Base-by-base conservation (phyloP, 2,797 vertebrate genomes). In the Helicolenus hilgendorfi region DNA sequence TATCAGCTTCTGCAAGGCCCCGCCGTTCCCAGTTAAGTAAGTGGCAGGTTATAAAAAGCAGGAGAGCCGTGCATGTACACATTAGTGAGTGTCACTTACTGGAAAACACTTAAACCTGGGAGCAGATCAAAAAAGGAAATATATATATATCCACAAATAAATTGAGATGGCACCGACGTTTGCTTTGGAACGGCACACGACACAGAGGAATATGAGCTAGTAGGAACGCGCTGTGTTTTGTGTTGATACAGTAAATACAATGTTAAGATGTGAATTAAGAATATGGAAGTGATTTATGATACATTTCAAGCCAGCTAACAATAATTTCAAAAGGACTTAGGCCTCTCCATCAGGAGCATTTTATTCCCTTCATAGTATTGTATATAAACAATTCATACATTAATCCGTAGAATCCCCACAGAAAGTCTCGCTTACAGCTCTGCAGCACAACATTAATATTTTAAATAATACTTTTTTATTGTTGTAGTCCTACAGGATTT, bases 1-100 rank as follows among this genome's bases (percentile, higher is more conserved):
- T 97, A 97, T 97, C 94, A 95, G 92, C 85, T 67, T 86, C 94
- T 93, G 95, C 91, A 93, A 36, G 92, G 92, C 92, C 85, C 91
- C 73, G 92, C 92, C 89, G 90, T 95, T 94, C 85, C 94, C 91
- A 84, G 90, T 90, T 87, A 92, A 89, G 90, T 89, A 94, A 97
- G 96, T 95, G 96, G 85, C 74, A 67, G 88, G 95, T 92, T 97
- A 97, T 96, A 95, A 97, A 97, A 96, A 97, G 95, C 92, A 88
- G 83, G 83, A 55, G 92, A 93, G 89, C 78, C 76, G 80, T 33
- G 49, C 85, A 65, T 88, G 81, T 73, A 79, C 86, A 91, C 77
- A 90, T 89, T 81, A 85, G 73, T 88, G 71, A 85, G 81, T 85
- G 84, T 84, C 86, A 88, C 67, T 87, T 87, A 83, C 71, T 85